A percentile compares a stretch with the other conserved stretches of the same genome.
Conservation (phyloP, 2,113 vertebrate species). For the Pelvicachromis taeniatus region DNA sequence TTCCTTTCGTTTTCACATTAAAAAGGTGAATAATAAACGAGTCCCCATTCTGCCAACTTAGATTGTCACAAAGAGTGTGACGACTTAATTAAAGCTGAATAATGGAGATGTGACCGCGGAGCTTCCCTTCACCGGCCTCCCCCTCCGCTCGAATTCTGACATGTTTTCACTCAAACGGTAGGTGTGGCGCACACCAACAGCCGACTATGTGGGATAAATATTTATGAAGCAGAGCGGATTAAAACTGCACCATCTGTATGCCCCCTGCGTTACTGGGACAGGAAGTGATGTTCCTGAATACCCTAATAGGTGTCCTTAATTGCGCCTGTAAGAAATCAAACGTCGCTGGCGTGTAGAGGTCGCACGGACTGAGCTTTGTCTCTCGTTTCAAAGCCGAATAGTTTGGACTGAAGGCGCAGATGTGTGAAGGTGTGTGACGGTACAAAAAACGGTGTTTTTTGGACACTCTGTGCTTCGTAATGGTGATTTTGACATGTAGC, state of each 20-base stretch:
- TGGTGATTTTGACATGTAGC: background rate
- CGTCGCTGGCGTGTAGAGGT: conserved; percentile 14
- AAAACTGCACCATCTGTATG: conserved; percentile 50
- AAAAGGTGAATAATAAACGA: conserved; percentile 38
- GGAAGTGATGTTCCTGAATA: conserved; percentile 54
- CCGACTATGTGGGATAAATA: conserved; percentile 39
- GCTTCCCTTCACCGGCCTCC: background rate
- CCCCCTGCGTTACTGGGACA: conserved; percentile 53
- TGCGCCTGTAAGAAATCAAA: conserved; percentile 64
- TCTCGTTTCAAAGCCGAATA: background rate
- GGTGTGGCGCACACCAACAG: conserved; percentile 49
- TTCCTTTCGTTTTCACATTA: conserved; percentile 5
- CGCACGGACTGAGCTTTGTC: background rate
- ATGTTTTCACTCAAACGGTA: conserved; percentile 33
- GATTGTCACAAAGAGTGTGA: background rate
- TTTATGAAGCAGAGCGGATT: conserved; percentile 51
- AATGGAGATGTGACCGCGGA: background rate
- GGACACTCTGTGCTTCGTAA: background rate
- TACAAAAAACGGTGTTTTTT: background rate
- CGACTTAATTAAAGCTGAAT: conserved; percentile 22
- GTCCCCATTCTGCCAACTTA: conserved; percentile 22
- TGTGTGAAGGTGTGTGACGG: conserved; percentile 18
- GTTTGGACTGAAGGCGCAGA: background rate
- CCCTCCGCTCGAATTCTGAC: background rate
- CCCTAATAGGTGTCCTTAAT: conserved; percentile 42